These are phyloP conservation scores for Phymatocera aterrima DNA, from an alignment of 2,888 invertebrate species.

Conservation along the genomic window DNA sequence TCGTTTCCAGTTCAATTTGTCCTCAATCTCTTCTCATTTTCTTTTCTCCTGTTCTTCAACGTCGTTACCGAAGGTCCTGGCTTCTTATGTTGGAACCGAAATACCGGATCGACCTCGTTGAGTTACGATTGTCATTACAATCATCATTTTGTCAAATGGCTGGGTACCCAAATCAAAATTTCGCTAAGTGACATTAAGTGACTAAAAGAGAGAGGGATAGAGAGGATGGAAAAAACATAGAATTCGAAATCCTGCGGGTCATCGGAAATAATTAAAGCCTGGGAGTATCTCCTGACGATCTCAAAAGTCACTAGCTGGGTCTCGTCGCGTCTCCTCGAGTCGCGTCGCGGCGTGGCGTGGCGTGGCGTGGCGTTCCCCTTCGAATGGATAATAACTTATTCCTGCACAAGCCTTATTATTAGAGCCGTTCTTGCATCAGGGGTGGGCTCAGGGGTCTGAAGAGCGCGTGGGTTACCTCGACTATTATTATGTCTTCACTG, in stretches of 20 bases:
- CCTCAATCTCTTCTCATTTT: too few species aligned
- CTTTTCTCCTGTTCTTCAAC: too few species aligned
- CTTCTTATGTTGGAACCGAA: too few species aligned
- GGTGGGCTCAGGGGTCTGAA: constrained; percentile 47
- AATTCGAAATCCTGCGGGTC: constrained; percentile 23
- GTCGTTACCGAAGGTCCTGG: too few species aligned
- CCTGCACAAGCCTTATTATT: constrained; percentile 68
- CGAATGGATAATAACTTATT: constrained; percentile 67
- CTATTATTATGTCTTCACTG: constrained; percentile 61
- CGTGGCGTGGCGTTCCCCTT: too few species aligned
- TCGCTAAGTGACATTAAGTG: not conserved
- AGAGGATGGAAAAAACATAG: not conserved
- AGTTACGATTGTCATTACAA: not conserved
- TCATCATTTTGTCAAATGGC: not conserved
- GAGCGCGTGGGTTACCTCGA: constrained; percentile 53
- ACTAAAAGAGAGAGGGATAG: not conserved
- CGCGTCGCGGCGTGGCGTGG: constrained; percentile 43
- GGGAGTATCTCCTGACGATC: constrained; percentile 39
- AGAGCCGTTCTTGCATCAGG: constrained; percentile 55
- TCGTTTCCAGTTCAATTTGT: too few species aligned
- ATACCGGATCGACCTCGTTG: too few species aligned
- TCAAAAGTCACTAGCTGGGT: constrained; percentile 54
- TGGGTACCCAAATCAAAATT: not conserved
- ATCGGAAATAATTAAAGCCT: constrained; percentile 35
- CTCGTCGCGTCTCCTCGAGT: not conserved